Base-by-base conservation (phyloP, 2,797 vertebrate genomes). In the Coccyzus lansbergi region DNA sequence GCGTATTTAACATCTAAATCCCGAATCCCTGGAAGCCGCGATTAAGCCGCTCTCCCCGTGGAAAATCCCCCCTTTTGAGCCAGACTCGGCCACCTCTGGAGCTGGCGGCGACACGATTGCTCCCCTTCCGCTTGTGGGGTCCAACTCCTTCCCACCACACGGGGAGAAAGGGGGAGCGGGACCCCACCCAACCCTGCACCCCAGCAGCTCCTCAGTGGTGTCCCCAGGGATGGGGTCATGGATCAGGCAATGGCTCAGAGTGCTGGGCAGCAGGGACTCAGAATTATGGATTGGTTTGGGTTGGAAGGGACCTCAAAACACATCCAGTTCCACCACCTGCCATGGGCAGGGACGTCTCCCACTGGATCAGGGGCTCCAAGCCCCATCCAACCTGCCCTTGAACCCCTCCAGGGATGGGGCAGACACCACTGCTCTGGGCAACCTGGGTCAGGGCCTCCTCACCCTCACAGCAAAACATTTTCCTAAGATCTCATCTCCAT, bases 1-100 rank as follows among this genome's bases (percentile, higher is more conserved):
- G 83, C 53, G 36, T 25, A 82, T 82, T 95, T 94, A 91, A 86
- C 16, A 1, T 19, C 42, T 89, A 96, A 96, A 95, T 92, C 95
- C 90, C 9, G 71, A 52, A 84, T 92, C 90, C 51, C 67, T 64
- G 85, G 36, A 81, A 94, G 92, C 88, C 38, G 68, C 24, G 8
- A 33, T 83, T 96, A 96, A 87, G 75, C 90, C 4, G 56, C 86
- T 83, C 72, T 78, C 75, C 71, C 67, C 5, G 77, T 1, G 8
- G 83, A 59, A 91, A 94, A 91, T 91, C 91, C 79, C n/a, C 26
- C 2, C 0, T 0, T 7, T 48, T 29, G 69, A 80, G 77, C 77
- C 53, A 20, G 63, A 4, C 40, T n/a, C 31, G 5, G 48, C 42
- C 25, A 1, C 76, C 21, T 1, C 69, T 5, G 5, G 26, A 8